Conservation (phyloP, 2,113 vertebrate genomes). For the Austrofundulus limnaeus region DNA sequence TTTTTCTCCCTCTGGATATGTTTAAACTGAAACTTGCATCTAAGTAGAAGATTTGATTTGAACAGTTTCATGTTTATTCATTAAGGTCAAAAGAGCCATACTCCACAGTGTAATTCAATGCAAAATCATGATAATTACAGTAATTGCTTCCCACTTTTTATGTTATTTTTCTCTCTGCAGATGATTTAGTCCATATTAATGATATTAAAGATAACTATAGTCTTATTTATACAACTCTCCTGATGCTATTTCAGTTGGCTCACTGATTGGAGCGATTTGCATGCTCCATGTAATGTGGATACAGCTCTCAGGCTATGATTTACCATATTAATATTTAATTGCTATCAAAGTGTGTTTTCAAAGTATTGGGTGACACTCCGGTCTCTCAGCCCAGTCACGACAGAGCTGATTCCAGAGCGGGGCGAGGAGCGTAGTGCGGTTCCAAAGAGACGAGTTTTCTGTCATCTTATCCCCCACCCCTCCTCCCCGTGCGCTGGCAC, state of each 20-base stretch:
- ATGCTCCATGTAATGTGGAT: constrained; percentile 75
- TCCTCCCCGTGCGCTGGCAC: constrained; percentile 63
- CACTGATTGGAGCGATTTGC: constrained; percentile 72
- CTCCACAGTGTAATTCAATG: constrained; percentile 15
- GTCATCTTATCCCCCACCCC: constrained; percentile 74
- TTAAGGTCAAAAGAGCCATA: constrained; percentile 26
- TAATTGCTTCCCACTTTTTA: constrained; percentile 38
- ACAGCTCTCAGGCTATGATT: constrained; percentile 77
- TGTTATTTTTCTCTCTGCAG: constrained; percentile 42
- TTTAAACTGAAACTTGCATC: constrained; percentile 12
- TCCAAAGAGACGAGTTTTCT: constrained; percentile 61
- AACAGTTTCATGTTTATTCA: constrained; percentile 1
- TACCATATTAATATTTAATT: constrained; percentile 77
- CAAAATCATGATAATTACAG: constrained; percentile 46
- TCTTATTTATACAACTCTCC: constrained; percentile 71
- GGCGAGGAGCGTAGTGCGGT: constrained; percentile 57
- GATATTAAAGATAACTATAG: constrained; percentile 64
- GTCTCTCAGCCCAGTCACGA: constrained; percentile 71
- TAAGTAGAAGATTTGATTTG: neutral
- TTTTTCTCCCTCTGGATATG: constrained; percentile 19
- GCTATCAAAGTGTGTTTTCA: constrained; percentile 71
- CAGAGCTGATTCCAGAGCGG: constrained; percentile 51
- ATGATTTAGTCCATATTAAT: constrained; percentile 63
- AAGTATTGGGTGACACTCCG: constrained; percentile 73
- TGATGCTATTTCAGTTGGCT: constrained; percentile 69